These are phyloP conservation scores for Pao palembangensis DNA, from an alignment of 2,113 vertebrate genomes.

Conservation along the genomic window DNA sequence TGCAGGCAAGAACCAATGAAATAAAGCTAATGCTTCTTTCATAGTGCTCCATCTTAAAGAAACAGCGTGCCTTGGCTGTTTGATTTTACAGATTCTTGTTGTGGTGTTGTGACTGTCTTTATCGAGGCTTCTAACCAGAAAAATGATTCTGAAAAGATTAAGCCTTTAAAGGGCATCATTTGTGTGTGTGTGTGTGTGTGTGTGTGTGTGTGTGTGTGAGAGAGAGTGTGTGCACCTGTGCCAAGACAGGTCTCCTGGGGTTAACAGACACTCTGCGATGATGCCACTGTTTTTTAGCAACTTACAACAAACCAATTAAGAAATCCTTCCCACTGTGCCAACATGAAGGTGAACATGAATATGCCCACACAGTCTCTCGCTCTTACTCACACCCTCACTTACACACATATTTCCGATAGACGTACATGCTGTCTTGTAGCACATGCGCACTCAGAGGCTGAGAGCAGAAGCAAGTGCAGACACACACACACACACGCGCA, in stretches of 20 bases:
- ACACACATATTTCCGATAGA: conserved; percentile 68
- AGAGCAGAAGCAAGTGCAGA: conserved; percentile 42
- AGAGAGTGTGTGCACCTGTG: too few species aligned
- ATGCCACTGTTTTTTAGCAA: conserved; percentile 20
- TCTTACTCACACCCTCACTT: conserved; percentile 56
- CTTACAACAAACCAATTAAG: conserved; percentile 24
- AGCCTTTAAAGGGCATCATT: conserved; percentile 1
- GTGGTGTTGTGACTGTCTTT: conserved; percentile 15
- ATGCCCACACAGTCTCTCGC: conserved; percentile 63
- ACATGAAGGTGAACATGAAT: conserved; percentile 56
- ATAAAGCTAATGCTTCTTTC: conserved; percentile 52
- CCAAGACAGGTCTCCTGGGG: conserved; percentile 31
- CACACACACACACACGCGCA: conserved; percentile 65
- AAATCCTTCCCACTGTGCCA: conserved; percentile 40
- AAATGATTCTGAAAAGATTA: conserved; percentile 1
- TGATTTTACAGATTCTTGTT: conserved; percentile 17
- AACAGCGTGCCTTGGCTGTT: conserved; percentile 51
- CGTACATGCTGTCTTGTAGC: conserved; percentile 68
- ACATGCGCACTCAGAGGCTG: conserved; percentile 66
- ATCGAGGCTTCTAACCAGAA: conserved; percentile 4
- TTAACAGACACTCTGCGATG: conserved; percentile 31
- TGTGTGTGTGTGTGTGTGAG: neutral
- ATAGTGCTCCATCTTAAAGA: conserved; percentile 68
- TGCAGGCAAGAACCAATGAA: conserved; percentile 67
- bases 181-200: conserved; percentile 2